phyloP scores from a whole-genome alignment of 2,888 invertebrate genomes.

The Epinotia ramella region DNA sequence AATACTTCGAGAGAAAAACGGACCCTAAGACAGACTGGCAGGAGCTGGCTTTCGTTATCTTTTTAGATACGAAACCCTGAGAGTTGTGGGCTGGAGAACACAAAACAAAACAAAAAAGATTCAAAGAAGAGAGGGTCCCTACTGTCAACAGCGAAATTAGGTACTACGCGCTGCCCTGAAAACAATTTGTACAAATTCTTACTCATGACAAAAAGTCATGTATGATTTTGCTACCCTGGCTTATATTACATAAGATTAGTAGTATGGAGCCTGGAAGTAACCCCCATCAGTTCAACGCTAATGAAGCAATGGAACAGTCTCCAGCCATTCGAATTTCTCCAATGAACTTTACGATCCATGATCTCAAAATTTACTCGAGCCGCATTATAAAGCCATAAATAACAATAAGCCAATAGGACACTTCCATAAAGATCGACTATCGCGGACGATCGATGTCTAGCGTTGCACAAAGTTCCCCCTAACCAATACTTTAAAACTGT shows the following conservation, averaged over 20 bases:
- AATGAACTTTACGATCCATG: constrained; percentile 42
- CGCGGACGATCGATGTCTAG: constrained; percentile 34
- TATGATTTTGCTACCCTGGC: too few relatives aligned
- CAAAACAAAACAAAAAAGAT: too few relatives aligned
- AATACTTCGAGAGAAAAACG: too few relatives aligned
- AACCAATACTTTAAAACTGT: neutral
- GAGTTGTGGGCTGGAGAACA: too few relatives aligned
- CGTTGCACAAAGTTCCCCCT: constrained; percentile 36
- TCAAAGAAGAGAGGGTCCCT: too few relatives aligned
- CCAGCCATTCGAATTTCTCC: constrained; percentile 24
- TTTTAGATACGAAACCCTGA: too few relatives aligned
- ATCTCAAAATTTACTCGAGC: constrained; percentile 35
- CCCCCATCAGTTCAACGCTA: neutral
- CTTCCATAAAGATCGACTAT: constrained; percentile 40
- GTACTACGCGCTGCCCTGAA: too few relatives aligned
- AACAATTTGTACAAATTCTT: too few relatives aligned
- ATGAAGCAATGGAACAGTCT: constrained; percentile 12
- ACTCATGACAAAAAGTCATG: too few relatives aligned
- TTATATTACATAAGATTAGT: neutral
- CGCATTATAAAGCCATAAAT: constrained; percentile 45
- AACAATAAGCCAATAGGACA: constrained; percentile 44
- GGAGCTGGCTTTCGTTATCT: too few relatives aligned
- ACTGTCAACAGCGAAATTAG: too few relatives aligned
- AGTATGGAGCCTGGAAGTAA: neutral
- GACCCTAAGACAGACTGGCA: too few relatives aligned